Percentiles rank a stretch among this genome's conserved stretches.
These are phyloP conservation scores for Eupithecia dodoneata DNA, from an alignment of 2,888 invertebrate species.

Conservation along the genomic window DNA sequence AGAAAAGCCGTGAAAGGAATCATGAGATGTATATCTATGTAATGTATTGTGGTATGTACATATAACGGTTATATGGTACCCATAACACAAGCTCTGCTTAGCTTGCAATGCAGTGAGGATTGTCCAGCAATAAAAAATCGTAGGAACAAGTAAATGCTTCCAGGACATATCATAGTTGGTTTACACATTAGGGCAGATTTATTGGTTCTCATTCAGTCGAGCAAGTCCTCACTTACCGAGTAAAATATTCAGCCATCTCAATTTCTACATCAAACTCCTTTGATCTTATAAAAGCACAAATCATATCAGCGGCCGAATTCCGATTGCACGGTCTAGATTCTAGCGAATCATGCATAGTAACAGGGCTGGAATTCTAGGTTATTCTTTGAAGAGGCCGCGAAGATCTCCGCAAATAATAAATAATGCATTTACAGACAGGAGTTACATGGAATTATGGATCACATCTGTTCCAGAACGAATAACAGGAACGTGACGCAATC, in stretches of 20 bases:
- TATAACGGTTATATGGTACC: too few relatives aligned
- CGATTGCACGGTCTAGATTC: background rate
- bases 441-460: constrained; percentile 3
- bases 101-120: too few relatives aligned
- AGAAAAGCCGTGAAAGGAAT: too few relatives aligned
- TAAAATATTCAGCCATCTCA: background rate
- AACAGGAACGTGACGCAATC: constrained; percentile 9
- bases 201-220: background rate
- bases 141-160: background rate
- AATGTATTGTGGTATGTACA: too few relatives aligned
- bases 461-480: constrained; percentile 21
- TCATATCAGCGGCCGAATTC: background rate
- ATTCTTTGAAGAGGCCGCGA: background rate
- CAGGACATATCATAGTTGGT: background rate
- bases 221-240: background rate
- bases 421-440: constrained; percentile 1
- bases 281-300: constrained; percentile 8
- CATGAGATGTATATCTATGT: too few relatives aligned
- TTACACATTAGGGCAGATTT: background rate
- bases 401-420: constrained; percentile 5
- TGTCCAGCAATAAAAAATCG: background rate
- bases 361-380: background rate
- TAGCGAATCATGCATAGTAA: background rate
- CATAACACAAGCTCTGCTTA: too few relatives aligned
- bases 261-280: background rate